Conservation (phyloP, 2,113 vertebrate species). For the Platichthys stellatus region DNA sequence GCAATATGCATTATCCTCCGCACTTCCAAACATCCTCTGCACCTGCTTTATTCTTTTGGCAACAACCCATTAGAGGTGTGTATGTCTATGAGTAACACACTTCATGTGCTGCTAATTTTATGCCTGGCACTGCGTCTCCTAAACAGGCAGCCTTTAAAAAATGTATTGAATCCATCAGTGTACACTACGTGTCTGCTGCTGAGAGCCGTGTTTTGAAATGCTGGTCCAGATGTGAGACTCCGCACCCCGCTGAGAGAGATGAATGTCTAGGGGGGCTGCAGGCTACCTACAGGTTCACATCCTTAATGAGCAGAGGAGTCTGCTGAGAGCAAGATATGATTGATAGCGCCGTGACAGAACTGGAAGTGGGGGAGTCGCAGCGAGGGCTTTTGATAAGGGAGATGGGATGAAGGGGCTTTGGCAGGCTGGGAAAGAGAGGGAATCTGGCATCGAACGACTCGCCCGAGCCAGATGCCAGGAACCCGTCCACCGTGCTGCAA, state of each 20-base stretch:
- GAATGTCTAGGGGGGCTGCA: constrained; percentile 65
- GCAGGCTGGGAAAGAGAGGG: constrained; percentile 55
- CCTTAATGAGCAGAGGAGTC: constrained; percentile 75
- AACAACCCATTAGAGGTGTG: constrained; percentile 5
- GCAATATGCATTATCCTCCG: not conserved
- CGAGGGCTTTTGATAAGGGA: constrained; percentile 67
- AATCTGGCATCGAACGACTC: constrained; percentile 63
- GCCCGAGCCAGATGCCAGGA: constrained; percentile 62
- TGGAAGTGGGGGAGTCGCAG: constrained; percentile 56
- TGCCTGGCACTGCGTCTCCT: constrained; percentile 42
- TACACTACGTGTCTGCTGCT: constrained; percentile 33
- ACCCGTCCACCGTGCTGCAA: constrained; percentile 50
- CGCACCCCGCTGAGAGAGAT: constrained; percentile 66
- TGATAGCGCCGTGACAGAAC: constrained; percentile 65
- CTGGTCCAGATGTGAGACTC: constrained; percentile 70
- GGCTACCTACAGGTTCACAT: constrained; percentile 75
- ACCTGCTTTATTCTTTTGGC: constrained; percentile 31
- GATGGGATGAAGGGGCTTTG: constrained; percentile 52
- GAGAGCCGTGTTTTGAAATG: constrained; percentile 62
- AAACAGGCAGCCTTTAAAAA: constrained; percentile 43
- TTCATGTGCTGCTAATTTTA: constrained; percentile 33
- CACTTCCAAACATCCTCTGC: constrained; percentile 3
- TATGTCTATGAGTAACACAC: constrained; percentile 27
- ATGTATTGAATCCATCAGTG: constrained; percentile 29
- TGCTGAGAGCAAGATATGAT: constrained; percentile 77